phyloP scores from a whole-genome alignment of 1,140 invertebrate species.

The Heliconius himera region DNA sequence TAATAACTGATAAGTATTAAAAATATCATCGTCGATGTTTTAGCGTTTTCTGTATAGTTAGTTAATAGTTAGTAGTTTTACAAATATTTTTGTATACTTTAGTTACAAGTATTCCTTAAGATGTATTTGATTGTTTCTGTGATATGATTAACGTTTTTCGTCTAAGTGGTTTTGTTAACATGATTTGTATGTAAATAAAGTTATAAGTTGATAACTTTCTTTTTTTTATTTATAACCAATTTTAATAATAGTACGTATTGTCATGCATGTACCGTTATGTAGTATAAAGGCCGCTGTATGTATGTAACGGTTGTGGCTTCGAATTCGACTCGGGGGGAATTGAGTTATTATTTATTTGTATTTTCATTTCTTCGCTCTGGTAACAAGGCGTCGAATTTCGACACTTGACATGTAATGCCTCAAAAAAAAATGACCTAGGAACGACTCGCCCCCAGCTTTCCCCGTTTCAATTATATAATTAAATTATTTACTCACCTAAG shows the following conservation, averaged over 20 bases:
- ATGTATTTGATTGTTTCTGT: constrained; percentile 67
- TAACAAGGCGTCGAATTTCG: too few species aligned
- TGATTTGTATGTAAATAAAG: constrained; percentile 58
- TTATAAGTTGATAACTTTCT: constrained; percentile 53
- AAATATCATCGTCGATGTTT: constrained; percentile 8
- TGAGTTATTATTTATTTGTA: too few species aligned
- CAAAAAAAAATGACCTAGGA: too few species aligned
- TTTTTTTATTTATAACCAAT: constrained; percentile 18
- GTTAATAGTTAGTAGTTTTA: constrained; percentile 20
- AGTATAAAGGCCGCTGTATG: too few species aligned
- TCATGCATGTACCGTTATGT: too few species aligned
- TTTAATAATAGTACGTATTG: not conserved
- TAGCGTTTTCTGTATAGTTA: not conserved
- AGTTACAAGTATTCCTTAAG: constrained; percentile 38
- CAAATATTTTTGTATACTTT: constrained; percentile 28
- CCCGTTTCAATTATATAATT: too few species aligned
- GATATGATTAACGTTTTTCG: constrained; percentile 65
- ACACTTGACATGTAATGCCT: too few species aligned
- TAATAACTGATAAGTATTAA: constrained; percentile 9
- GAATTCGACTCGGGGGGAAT: too few species aligned
- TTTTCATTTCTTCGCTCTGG: too few species aligned
- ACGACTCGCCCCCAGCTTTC: too few species aligned
- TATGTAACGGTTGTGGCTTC: too few species aligned
- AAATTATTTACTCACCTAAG: too few species aligned
- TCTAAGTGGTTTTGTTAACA: constrained; percentile 52